Percentiles rank a stretch among this genome's conserved stretches.
Conservation (phyloP, 1,140 invertebrate species). For the Pentalonia nigronervosa region DNA sequence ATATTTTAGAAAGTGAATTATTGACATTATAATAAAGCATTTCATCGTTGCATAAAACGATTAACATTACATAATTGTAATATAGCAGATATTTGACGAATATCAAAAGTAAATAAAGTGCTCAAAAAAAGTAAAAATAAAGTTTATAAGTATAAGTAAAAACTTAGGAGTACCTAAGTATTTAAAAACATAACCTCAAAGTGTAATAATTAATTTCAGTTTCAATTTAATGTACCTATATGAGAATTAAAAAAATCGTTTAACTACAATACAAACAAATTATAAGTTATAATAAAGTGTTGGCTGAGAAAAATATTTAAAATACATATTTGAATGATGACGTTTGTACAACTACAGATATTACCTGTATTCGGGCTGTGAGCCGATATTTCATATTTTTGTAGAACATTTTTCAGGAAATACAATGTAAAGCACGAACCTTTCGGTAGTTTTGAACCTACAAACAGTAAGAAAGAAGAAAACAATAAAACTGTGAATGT, state of each 20-base stretch:
- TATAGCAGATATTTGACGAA: background rate
- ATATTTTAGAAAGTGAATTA: conserved; percentile 56
- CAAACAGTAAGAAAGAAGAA: background rate
- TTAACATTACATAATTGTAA: conserved; percentile 26
- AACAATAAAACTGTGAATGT: background rate
- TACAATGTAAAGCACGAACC: background rate
- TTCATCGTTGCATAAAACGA: conserved; percentile 36
- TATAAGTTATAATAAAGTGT: background rate
- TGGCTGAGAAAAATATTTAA: background rate
- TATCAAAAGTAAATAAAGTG: background rate
- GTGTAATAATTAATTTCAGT: conserved; percentile 1
- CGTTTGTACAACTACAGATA: background rate
- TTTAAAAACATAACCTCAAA: background rate
- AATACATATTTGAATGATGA: background rate
- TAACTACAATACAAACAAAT: background rate
- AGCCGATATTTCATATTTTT: background rate
- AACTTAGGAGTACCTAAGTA: background rate
- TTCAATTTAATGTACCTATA: background rate
- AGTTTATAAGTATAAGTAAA: background rate
- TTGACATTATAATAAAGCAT: conserved; percentile 39
- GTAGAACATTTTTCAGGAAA: background rate
- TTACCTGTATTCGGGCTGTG: background rate
- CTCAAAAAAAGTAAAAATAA: background rate
- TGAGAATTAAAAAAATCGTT: background rate
- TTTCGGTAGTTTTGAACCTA: background rate